These are phyloP conservation scores for Philopotamus ludificatus DNA, from an alignment of 1,140 invertebrate species.

Conservation along the genomic window DNA sequence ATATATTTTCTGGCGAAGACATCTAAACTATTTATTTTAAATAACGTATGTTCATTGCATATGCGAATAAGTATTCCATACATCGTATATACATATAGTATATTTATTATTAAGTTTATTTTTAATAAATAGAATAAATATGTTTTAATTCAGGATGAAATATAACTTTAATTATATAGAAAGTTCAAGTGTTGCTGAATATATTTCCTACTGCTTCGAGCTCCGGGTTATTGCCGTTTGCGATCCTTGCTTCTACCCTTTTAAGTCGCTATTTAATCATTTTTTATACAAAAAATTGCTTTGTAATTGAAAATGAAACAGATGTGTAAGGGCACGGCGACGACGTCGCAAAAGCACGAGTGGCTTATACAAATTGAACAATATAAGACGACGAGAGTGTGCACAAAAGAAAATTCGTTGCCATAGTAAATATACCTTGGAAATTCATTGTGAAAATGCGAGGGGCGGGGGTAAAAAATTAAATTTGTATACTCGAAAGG, in stretches of 20 bases:
- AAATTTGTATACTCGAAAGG: slow-evolving; percentile 40
- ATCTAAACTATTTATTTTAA: no score
- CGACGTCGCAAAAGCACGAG: not conserved
- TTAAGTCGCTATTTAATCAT: not conserved
- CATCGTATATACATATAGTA: no score
- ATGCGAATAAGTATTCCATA: no score
- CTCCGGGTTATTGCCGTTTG: no score
- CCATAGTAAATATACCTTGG: slow-evolving; percentile 37
- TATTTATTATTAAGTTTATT: no score
- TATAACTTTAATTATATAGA: no score
- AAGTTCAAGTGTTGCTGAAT: no score
- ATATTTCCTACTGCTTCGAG: no score
- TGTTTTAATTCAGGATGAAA: no score
- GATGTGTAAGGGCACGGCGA: not conserved
- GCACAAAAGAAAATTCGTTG: slow-evolving; percentile 37
- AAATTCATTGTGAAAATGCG: slow-evolving; percentile 34
- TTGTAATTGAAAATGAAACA: not conserved
- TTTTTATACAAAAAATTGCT: not conserved
- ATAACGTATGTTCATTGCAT: no score
- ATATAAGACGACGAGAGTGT: slow-evolving; percentile 18
- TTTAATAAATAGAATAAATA: no score
- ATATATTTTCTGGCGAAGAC: no score
- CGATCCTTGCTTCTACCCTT: not conserved
- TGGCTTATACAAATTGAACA: slow-evolving; percentile 36
- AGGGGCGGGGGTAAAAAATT: slow-evolving; percentile 33